phyloP scores from a whole-genome alignment of 1,140 invertebrate genomes.

The Drosophila setifemur region DNA sequence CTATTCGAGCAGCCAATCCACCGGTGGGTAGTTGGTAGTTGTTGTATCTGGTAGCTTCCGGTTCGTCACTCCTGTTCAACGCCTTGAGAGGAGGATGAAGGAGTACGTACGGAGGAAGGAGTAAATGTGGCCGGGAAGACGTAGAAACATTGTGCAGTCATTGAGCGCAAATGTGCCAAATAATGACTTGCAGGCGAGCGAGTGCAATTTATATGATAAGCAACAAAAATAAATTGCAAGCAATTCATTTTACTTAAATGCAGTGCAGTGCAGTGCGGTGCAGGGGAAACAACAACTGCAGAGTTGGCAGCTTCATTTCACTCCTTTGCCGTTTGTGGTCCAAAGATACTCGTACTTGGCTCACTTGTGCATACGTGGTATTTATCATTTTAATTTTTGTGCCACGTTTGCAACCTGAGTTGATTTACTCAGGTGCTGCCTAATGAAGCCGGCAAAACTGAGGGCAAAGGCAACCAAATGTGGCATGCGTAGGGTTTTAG shows the following conservation, averaged over 20 bases:
- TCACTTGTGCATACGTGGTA: constrained; percentile 10
- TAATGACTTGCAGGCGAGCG: constrained; percentile 73
- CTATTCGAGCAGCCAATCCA: not conserved
- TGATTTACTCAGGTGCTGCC: constrained; percentile 42
- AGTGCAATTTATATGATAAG: constrained; percentile 80
- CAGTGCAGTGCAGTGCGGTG: constrained; percentile 36
- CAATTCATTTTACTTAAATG: constrained; percentile 79
- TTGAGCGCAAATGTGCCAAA: constrained; percentile 78
- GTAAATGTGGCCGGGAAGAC: constrained; percentile 4
- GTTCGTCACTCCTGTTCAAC: constrained; percentile 63
- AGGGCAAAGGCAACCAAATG: constrained; percentile 1
- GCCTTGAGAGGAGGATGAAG: not conserved
- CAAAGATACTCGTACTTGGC: constrained; percentile 19
- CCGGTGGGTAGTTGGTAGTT: constrained; percentile 47
- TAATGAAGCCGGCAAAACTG: constrained; percentile 36
- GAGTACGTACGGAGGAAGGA: not conserved
- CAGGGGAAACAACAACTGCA: constrained; percentile 44
- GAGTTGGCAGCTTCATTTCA: constrained; percentile 38
- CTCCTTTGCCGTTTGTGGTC: constrained; percentile 6
- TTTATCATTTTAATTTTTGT: constrained; percentile 60
- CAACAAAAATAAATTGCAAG: constrained; percentile 78
- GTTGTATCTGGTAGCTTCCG: constrained; percentile 69
- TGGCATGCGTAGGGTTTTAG: too few species aligned
- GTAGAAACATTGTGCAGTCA: constrained; percentile 73
- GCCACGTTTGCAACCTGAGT: constrained; percentile 38